Percentiles rank a stretch among this genome's conserved stretches.
phyloP scores from a whole-genome alignment of 2,888 invertebrate genomes.

The Tenodera sinensis region DNA sequence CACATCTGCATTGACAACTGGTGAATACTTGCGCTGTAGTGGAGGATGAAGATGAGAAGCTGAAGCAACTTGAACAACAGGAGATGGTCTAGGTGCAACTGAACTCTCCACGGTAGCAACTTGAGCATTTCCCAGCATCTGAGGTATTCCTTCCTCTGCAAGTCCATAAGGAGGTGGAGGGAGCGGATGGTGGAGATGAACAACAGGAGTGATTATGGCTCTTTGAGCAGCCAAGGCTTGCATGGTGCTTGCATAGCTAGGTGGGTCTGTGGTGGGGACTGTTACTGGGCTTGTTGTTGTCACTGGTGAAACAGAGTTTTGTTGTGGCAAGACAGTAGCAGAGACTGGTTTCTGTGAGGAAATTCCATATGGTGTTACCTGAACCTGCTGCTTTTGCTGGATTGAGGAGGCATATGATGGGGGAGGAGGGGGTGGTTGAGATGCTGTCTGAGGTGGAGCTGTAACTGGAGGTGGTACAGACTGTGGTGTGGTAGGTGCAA shows the following conservation, averaged over 20 bases:
- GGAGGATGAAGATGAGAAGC: conserved; percentile 54
- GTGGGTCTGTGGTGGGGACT: conserved; percentile 82
- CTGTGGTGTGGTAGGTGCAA: conserved; percentile 81
- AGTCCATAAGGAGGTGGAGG: conserved; percentile 65
- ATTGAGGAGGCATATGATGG: conserved; percentile 79
- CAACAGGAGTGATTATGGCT: conserved; percentile 41
- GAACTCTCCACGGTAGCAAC: conserved; percentile 49
- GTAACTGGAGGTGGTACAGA: conserved; percentile 44
- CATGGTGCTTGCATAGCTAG: conserved; percentile 89
- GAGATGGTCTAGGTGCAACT: conserved; percentile 49
- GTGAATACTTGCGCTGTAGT: conserved; percentile 68
- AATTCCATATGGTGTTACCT: conserved; percentile 36
- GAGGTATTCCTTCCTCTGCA: conserved; percentile 45
- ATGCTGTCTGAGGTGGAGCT: conserved; percentile 40
- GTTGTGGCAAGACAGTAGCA: conserved; percentile 45
- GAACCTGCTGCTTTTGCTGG: conserved; percentile 64
- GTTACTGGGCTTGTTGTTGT: conserved; percentile 43
- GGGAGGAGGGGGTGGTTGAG: conserved; percentile 58
- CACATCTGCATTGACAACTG: conserved; percentile 48
- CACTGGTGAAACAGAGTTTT: conserved; percentile 42
- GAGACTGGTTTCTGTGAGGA: conserved; percentile 38
- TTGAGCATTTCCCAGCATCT: conserved; percentile 37
- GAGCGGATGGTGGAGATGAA: conserved; percentile 53
- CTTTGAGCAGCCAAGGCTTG: conserved; percentile 71
- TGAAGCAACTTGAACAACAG: conserved; percentile 34